A percentile compares a stretch with the other conserved stretches of the same genome.
Conservation (phyloP, 2,113 vertebrate species). For the Catagonus wagneri region DNA sequence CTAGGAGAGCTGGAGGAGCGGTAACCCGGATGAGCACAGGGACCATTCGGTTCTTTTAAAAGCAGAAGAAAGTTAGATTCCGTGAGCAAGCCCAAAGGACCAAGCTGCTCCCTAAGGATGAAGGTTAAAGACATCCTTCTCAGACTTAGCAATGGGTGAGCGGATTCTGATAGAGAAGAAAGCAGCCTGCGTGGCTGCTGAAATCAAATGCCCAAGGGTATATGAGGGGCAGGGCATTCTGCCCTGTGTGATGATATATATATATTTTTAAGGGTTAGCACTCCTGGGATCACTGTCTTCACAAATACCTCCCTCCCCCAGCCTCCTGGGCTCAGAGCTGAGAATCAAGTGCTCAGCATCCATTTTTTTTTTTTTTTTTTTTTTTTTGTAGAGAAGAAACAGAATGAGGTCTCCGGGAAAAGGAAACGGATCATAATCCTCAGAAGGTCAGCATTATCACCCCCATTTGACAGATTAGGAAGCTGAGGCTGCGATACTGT, state of each 20-base stretch:
- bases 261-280: not conserved
- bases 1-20: not conserved
- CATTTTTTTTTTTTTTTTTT: constrained; percentile 36
- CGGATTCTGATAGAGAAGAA: not conserved
- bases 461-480: not conserved
- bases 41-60: not conserved
- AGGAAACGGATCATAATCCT: not conserved
- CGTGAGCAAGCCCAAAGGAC: not conserved
- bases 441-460: not conserved
- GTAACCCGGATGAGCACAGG: not conserved
- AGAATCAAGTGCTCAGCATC: not conserved
- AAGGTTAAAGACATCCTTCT: constrained; percentile 47
- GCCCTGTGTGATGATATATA: not conserved
- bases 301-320: not conserved
- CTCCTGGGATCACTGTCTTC: not conserved
- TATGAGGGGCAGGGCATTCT: not conserved
- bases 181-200: not conserved
- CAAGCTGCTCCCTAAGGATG: not conserved
- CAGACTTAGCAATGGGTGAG: constrained; percentile 21
- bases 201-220: not conserved
- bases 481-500: not conserved
- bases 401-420: not conserved
- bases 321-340: not conserved
- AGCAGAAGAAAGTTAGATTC: not conserved
- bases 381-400: not conserved